Evolutionary conservation across 2,113 vertebrate species (phyloP), one percentile per base, ranked within the genome.

Genomic region (Ictidomys tridecemlineatus): DNA sequence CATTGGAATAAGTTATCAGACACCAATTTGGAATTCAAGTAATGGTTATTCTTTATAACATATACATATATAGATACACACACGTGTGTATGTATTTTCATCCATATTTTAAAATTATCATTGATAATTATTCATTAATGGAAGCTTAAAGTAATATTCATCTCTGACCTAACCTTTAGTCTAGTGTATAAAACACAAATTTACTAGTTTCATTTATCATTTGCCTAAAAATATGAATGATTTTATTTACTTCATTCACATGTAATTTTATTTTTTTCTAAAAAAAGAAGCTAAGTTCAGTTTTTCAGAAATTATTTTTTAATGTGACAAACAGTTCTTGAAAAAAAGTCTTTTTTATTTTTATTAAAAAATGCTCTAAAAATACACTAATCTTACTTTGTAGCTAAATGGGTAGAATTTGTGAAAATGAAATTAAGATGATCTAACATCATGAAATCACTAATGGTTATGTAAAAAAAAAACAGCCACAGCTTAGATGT

Each of bases 1-100:
- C 56, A 79, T 79, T 90, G 70, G 85, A 95, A 96, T 90, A 96
- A 95, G 48, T 92, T 92, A 96, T 86, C 74, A 89, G 76, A 87
- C 61, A 84, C 74, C 56, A 92, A 61, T 89, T 89, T 93, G 37
- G 63, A 97, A 94, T 94, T 86, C 53, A 32, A 89, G 28, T 86
- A 86, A 86, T 72, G 67, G 73, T 73, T 70, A 84, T 83, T 69
- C 82, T 94, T 96, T 73, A 42, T 93, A 72, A 45, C 24, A 82
- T 34, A 17, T 56, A 4, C 30, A 7, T 63, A 0, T 24, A 20
- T 45, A 24, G 78, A 34, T 65, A 20, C n/a, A 26, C 14, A 70
- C 24, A 22, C 28, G 7, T 80, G 26, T 78, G 10, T 48, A 14
- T 84, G 34, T 45, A 8, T 67, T 94, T 90, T 82, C 53, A 76